Evolutionary conservation across 2,797 vertebrate genomes (phyloP).

Genomic region (Gephyroberyx darwinii): DNA sequence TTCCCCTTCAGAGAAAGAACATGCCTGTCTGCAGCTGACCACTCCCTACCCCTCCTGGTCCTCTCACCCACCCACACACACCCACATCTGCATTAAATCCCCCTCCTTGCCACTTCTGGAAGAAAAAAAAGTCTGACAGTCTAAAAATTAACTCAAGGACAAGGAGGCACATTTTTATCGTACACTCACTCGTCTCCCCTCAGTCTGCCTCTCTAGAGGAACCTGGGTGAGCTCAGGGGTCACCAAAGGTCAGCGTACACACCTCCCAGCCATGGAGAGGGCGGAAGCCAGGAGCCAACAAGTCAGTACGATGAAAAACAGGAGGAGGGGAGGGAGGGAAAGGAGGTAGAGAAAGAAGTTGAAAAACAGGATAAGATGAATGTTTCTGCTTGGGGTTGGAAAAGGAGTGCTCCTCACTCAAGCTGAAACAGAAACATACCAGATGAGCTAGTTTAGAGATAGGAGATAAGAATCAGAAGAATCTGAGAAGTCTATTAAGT

Average conservation of each 20-base stretch:
- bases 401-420: slow-evolving; percentile 25
- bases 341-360: slow-evolving; percentile 48
- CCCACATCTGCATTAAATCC: not conserved
- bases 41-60: slow-evolving; percentile 8
- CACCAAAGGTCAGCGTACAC: slow-evolving; percentile 72
- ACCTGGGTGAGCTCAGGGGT: slow-evolving; percentile 61
- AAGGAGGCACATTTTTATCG: slow-evolving; percentile 43
- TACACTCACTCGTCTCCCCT: slow-evolving; percentile 36
- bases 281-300: slow-evolving; percentile 67
- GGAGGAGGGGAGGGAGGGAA: slow-evolving; percentile 26
- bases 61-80: slow-evolving; percentile 12
- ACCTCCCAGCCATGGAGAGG: slow-evolving; percentile 65
- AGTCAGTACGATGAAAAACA: slow-evolving; percentile 64
- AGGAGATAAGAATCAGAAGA: slow-evolving; percentile 29
- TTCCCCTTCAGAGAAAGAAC: slow-evolving; percentile 32
- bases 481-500: slow-evolving; percentile 21
- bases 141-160: slow-evolving; percentile 63
- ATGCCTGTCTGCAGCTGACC: slow-evolving; percentile 39
- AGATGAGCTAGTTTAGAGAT: slow-evolving; percentile 24
- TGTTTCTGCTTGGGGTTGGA: slow-evolving; percentile 49
- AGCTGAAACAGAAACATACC: slow-evolving; percentile 34
- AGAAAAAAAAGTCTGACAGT: slow-evolving; percentile 36
- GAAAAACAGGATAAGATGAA: slow-evolving; percentile 77
- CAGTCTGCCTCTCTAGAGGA: slow-evolving; percentile 47
- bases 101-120: not conserved